Evolutionary conservation across 2,113 vertebrate species (phyloP), one percentile per base, ranked within the genome.

Genomic region (Datnioides undecimradiatus): DNA sequence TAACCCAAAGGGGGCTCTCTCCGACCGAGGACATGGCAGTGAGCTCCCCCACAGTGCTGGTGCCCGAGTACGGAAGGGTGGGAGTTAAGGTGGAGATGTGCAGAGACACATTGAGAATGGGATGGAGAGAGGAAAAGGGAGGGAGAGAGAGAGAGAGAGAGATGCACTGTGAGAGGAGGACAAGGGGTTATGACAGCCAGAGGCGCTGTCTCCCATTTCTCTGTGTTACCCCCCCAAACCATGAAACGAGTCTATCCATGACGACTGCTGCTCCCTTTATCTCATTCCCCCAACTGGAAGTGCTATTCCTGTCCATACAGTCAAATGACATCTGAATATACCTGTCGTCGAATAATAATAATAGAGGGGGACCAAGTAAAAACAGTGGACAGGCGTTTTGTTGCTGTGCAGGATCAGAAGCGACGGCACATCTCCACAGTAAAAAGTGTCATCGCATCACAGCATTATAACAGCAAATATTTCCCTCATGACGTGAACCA

Each of bases 1-100:
- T 76, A 81, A 90, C 93, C 93, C 91, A 93, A 90, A 94, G 92
- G 93, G 92, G 93, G 90, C 92, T 91, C 93, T 91, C 93, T 92
- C 73, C 36, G 65, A 92, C 91, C 54, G 71, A 87, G 79, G 90
- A 93, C 91, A 88, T 80, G 83, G 81, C 73, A 83, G 82, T 27
- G 73, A 88, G 82, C 80, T 80, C 83, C 90, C 86, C 85, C 58
- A 65, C 79, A 45, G 78, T 84, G 82, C 81, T 80, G 80, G 52
- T 69, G 86, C 79, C 80, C 60, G 29, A 76, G 45, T 73, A 80
- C 34, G 25, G 63, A 81, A 75, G 89, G 84, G 90, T 88, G 76
- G 87, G 86, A 88, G 85, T 82, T 65, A 68, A 72, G 64, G 67
- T 79, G 87, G 55, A 64, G 85, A 87, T 69, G 77, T 51, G 76